Evolutionary conservation across 2,888 invertebrate genomes (phyloP), one percentile per base, ranked within the genome.

Genomic region (Nomada ruficornis): DNA sequence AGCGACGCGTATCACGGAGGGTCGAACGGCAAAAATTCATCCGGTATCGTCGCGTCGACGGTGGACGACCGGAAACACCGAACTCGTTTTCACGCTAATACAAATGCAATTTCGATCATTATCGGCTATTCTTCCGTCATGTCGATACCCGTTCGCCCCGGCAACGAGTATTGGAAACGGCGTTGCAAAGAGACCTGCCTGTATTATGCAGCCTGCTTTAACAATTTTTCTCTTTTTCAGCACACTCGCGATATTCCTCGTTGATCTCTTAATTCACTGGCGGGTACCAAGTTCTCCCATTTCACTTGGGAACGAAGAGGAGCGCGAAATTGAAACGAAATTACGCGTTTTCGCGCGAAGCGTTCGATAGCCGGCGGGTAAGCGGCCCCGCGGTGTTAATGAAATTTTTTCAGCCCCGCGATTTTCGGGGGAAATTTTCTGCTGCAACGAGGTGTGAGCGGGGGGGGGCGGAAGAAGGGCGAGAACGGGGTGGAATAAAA

Each of bases 51-150:
- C 10, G n/a, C 20, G 18, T 20, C 20, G 10, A 23, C 10, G 44
- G 23, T 42, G 23, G 4, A 5, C 3, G 7, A 42, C 18, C 3
- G 5, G 13, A 7, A 52, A 36, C 20, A 36, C 5, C 20, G 11
- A 57, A 42, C 50, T 44, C 72, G 65, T 77, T 72, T 42, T 44
- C 72, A 29, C 63, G 63, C 42, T 63, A 57, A 63, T 64, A 76
- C 63, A 77, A 76, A 76, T 69, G 44, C 79, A n/a, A 80, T 82
- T 69, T 59, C 73, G 73, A 73, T 74, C 69, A 80, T 75, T 67
- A 62, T 75, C 81, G 73, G 59, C 59, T 64, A 72, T 82, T 82
- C 75, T 82, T 65, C 23, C 20, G 47, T 29, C 15, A 36, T 65
- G 69, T 47, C 29, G 42, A 18, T 10, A 29, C 26, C 42, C 72